These are phyloP conservation scores for Trissoscelio sp. DNA, from an alignment of 2,888 invertebrate species.

Conservation along the genomic window DNA sequence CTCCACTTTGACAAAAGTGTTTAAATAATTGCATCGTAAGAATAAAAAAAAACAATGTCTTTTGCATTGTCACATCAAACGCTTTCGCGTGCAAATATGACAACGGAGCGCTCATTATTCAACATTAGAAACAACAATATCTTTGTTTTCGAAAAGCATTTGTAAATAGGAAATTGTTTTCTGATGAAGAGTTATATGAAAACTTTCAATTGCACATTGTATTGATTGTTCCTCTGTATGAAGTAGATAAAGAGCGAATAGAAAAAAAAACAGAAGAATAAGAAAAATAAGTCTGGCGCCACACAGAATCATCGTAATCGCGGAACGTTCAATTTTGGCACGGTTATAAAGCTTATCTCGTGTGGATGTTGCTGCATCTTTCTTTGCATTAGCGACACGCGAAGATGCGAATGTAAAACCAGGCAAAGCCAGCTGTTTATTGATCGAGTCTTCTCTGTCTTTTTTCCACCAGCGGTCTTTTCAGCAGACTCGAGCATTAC, in stretches of 20 bases:
- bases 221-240: constrained; percentile 43
- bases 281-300: constrained; percentile 48
- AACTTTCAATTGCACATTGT: constrained; percentile 55
- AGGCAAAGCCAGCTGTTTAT: constrained; percentile 76
- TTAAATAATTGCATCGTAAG: not conserved
- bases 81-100: constrained; percentile 6
- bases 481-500: constrained; percentile 71
- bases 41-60: not conserved
- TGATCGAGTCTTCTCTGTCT: constrained; percentile 73
- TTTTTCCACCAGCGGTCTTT: constrained; percentile 56
- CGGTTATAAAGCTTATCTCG: constrained; percentile 65
- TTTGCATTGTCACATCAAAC: constrained; percentile 13
- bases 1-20: not conserved
- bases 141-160: constrained; percentile 36
- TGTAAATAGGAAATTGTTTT: constrained; percentile 49
- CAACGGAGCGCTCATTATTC: constrained; percentile 28
- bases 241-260: constrained; percentile 28
- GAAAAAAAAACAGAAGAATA: not conserved
- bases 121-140: constrained; percentile 44
- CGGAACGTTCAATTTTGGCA: constrained; percentile 58
- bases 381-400: constrained; percentile 64
- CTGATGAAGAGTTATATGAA: constrained; percentile 48
- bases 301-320: constrained; percentile 49
- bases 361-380: constrained; percentile 52
- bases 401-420: constrained; percentile 68